These are phyloP conservation scores for Drosophila heteroneura DNA, from an alignment of 2,888 invertebrate species.

Conservation along the genomic window DNA sequence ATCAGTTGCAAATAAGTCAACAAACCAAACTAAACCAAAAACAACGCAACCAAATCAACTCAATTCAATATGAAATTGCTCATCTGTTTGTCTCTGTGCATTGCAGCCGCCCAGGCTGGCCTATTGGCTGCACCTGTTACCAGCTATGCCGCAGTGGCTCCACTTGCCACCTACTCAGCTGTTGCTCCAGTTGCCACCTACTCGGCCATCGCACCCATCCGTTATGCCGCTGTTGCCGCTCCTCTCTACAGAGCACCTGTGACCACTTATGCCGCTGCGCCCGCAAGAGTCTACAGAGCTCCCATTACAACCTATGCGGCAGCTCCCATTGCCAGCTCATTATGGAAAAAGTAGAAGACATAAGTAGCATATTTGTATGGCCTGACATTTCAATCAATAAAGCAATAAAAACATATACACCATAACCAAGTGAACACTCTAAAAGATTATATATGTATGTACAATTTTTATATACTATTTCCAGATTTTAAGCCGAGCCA, in stretches of 20 bases:
- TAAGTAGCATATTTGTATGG: neutral
- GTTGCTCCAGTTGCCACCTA: slow-evolving; percentile 38
- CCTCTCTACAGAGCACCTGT: slow-evolving; percentile 40
- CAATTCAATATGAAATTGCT: slow-evolving; percentile 51
- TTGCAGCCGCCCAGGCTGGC: slow-evolving; percentile 45
- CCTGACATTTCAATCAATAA: slow-evolving; percentile 26
- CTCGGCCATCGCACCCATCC: slow-evolving; percentile 32
- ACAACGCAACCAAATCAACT: slow-evolving; percentile 10
- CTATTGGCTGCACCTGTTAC: slow-evolving; percentile 40
- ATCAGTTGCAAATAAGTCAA: slow-evolving; percentile 31
- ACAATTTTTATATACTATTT: neutral
- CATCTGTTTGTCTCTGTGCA: slow-evolving; percentile 38
- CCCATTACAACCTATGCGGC: slow-evolving; percentile 27
- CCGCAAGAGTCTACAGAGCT: slow-evolving; percentile 28
- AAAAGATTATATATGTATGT: neutral
- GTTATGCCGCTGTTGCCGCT: slow-evolving; percentile 18
- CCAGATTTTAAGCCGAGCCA: neutral
- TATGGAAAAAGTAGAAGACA: slow-evolving; percentile 30
- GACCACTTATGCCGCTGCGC: slow-evolving; percentile 32
- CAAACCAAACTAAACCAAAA: slow-evolving; percentile 13
- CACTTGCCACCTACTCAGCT: slow-evolving; percentile 28
- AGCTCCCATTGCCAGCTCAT: slow-evolving; percentile 18
- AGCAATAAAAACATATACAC: slow-evolving; percentile 2
- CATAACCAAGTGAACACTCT: neutral
- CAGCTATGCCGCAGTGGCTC: slow-evolving; percentile 42